phyloP scores from a whole-genome alignment of 2,113 vertebrate species.

The Myxocyprinus asiaticus region DNA sequence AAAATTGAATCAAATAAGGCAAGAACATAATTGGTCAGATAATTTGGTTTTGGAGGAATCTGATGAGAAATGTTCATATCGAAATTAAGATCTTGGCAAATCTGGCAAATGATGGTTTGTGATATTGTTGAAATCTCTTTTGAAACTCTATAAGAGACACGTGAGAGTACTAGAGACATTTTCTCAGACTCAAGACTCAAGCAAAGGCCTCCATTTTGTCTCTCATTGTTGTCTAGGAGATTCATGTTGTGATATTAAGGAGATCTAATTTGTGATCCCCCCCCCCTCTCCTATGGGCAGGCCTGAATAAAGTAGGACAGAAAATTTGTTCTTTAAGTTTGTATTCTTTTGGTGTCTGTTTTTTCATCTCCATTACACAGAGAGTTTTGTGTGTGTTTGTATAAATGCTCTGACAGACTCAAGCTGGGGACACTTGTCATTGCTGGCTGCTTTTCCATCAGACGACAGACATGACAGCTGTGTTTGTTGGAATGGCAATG shows the following conservation, averaged over 20 bases:
- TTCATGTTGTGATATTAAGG: too few relatives aligned
- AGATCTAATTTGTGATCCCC: conserved; percentile 18
- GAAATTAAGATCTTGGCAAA: neutral
- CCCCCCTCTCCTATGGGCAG: conserved; percentile 47
- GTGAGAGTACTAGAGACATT: neutral
- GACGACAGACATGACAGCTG: conserved; percentile 79
- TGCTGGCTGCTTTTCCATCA: conserved; percentile 77
- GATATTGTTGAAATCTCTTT: neutral
- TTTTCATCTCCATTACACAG: neutral
- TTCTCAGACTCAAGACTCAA: too few relatives aligned
- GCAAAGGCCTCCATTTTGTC: too few relatives aligned
- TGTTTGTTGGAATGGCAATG: conserved; percentile 69
- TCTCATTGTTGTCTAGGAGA: too few relatives aligned
- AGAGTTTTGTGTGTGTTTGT: neutral
- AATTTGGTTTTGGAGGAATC: too few relatives aligned
- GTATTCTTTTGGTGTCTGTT: neutral
- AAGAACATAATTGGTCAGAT: too few relatives aligned
- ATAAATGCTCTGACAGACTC: conserved; percentile 65
- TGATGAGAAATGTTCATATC: too few relatives aligned
- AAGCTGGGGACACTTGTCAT: conserved; percentile 73
- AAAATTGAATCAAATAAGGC: too few relatives aligned
- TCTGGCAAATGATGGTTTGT: neutral
- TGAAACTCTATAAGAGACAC: neutral
- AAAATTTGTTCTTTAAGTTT: neutral
- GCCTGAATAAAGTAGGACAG: conserved; percentile 1